phyloP scores from a whole-genome alignment of 2,797 vertebrate species.

The Bovichtus diacanthus region DNA sequence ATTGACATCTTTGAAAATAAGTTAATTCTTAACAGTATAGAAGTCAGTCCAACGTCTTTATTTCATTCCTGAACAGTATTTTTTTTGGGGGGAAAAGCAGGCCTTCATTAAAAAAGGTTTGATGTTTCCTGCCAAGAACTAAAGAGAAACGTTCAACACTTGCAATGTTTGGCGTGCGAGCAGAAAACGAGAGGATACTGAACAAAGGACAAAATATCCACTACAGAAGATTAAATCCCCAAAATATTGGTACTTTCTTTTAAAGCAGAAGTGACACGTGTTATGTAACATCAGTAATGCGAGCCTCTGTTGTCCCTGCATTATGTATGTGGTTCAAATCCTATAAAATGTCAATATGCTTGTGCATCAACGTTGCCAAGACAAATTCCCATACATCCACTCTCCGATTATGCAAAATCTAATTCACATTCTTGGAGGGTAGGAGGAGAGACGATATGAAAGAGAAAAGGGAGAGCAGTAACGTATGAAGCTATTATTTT shows the following conservation, averaged over 20 bases:
- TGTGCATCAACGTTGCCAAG: constrained; percentile 48
- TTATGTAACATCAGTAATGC: constrained; percentile 51
- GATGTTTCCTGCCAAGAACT: constrained; percentile 46
- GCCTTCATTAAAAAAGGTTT: constrained; percentile 31
- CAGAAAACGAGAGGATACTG: constrained; percentile 43
- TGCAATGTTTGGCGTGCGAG: constrained; percentile 3
- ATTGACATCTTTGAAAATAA: not conserved
- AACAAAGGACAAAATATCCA: constrained; percentile 47
- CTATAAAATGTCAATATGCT: constrained; percentile 67
- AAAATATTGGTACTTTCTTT: constrained; percentile 55
- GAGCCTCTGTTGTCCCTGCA: constrained; percentile 43
- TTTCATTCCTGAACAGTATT: constrained; percentile 7
- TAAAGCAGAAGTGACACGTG: constrained; percentile 34
- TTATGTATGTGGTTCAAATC: constrained; percentile 70
- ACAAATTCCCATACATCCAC: constrained; percentile 64
- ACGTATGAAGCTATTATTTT: constrained; percentile 67
- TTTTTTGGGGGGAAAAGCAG: constrained; percentile 13
- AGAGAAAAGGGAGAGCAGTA: constrained; percentile 49
- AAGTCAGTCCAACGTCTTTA: not conserved
- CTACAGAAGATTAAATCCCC: constrained; percentile 62
- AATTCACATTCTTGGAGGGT: constrained; percentile 67
- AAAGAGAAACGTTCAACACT: constrained; percentile 35
- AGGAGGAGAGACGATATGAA: constrained; percentile 58
- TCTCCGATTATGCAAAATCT: constrained; percentile 70
- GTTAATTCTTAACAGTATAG: not conserved